Conservation (phyloP, 2,888 invertebrate species). For the Caenorhabditis sp. region DNA sequence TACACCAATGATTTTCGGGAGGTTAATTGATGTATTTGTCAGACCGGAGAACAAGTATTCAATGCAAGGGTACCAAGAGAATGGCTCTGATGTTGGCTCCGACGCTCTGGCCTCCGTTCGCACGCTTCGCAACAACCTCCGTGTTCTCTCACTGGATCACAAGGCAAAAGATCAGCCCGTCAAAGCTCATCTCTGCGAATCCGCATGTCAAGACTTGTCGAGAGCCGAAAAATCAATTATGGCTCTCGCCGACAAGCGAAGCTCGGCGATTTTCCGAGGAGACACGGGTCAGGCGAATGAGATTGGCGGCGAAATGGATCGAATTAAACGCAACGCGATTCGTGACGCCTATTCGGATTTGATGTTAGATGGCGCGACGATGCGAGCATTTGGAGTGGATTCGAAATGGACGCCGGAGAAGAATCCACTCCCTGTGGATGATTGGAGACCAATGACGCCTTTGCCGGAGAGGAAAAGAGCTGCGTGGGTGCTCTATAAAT, state of each 20-base stretch:
- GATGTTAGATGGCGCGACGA: constrained; percentile 37
- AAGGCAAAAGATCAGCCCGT: constrained; percentile 40
- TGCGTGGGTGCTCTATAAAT: neutral
- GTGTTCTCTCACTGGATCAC: constrained; percentile 32
- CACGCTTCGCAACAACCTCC: constrained; percentile 55
- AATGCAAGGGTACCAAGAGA: constrained; percentile 45
- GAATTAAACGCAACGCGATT: constrained; percentile 47
- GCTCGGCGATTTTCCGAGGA: constrained; percentile 57
- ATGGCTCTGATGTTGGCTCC: constrained; percentile 47
- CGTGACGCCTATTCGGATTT: constrained; percentile 55
- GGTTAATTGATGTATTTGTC: too few species aligned
- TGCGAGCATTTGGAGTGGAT: constrained; percentile 55
- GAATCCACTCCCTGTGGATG: constrained; percentile 27
- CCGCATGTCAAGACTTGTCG: constrained; percentile 49
- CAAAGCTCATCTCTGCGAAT: constrained; percentile 49
- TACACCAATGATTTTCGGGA: too few species aligned
- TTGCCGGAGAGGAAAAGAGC: constrained; percentile 26
- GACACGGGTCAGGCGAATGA: constrained; percentile 42
- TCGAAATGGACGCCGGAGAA: constrained; percentile 57
- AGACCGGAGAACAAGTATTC: constrained; percentile 48
- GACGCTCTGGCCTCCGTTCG: constrained; percentile 58
- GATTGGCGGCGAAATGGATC: constrained; percentile 47
- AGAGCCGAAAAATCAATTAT: constrained; percentile 55
- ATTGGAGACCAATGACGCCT: constrained; percentile 39
- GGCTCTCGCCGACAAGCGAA: constrained; percentile 41